Base-by-base conservation (phyloP, 2,888 invertebrate species). In the Dorcus hopei region DNA sequence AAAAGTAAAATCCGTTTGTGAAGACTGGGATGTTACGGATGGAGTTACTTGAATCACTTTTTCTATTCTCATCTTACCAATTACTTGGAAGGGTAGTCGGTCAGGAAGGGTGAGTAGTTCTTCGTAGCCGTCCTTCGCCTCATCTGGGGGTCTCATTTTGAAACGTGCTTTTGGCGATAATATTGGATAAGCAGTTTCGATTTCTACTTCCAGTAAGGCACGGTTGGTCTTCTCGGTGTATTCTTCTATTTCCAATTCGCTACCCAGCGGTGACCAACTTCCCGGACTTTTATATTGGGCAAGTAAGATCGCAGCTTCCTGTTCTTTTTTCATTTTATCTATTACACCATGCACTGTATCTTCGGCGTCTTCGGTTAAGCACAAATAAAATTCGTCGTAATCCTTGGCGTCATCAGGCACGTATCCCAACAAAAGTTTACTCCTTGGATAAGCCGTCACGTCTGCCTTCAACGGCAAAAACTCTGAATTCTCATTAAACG, bases 371-470 rank as follows among this genome's bases (percentile, higher is more conserved):
- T 74, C 74, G 0, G 85, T 87, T 4, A 85, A 75, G 63, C 87
- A 90, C 33, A 91, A 77, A 60, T 88, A 86, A 72, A 89, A 91
- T 53, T 89, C 87, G 66, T 88, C 88, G 4, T 80, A 77, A 52
- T 85, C 83, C 8, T 81, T 81, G 0, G 82, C 79, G 64, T 86
- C 83, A 52, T 86, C 83, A 0, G 86, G 84, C 3, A 87, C 84
- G 68, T 88, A 90, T 1, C 89, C 90, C 57, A 90, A 75, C 0
- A 90, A 74, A 9, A 85, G 72, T 33, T 81, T 74, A 0, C 83
- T 80, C 3, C 68, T 66, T 1, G 80, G 77, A 65, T 73, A 82
- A 3, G 63, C 61, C 2, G 68, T 47, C 38, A 83, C 74, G 61
- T 80, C 75, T 2, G 74, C 64, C 51, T 74, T 76, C 3, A 81